Percentiles rank a stretch among this genome's conserved stretches.
phyloP scores from a whole-genome alignment of 2,888 invertebrate species.

The Idaea straminata region DNA sequence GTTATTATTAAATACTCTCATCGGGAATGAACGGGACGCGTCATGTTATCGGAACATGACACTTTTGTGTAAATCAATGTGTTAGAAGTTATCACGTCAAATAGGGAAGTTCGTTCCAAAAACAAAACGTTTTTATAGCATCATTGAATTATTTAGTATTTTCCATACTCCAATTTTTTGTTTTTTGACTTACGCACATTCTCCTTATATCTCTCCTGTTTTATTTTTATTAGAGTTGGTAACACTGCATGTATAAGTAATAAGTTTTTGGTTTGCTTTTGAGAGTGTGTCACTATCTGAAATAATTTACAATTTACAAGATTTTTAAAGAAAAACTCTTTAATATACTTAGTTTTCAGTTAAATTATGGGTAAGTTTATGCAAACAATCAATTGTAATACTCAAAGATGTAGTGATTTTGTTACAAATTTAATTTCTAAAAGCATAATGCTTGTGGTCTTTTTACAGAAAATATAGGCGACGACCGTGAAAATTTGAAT shows the following conservation, averaged over 20 bases:
- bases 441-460: neutral
- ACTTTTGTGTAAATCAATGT: too few relatives aligned
- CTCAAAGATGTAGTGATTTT: conserved; percentile 4
- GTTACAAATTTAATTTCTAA: conserved; percentile 20
- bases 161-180: too few relatives aligned
- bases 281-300: neutral
- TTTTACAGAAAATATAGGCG: conserved; percentile 53
- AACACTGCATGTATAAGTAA: conserved; percentile 17
- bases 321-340: conserved; percentile 11
- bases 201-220: too few relatives aligned
- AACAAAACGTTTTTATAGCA: too few relatives aligned
- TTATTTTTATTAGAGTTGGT: neutral
- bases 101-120: too few relatives aligned
- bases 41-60: too few relatives aligned
- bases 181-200: too few relatives aligned
- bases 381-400: neutral
- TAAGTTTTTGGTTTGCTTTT: neutral
- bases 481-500: conserved; percentile 58
- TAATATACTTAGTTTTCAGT: conserved; percentile 9
- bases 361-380: conserved; percentile 19
- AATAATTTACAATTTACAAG: conserved; percentile 6
- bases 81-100: too few relatives aligned
- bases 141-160: too few relatives aligned
- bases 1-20: too few relatives aligned
- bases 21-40: too few relatives aligned